A percentile compares a stretch with the other conserved stretches of the same genome.
phyloP scores from a whole-genome alignment of 1,140 invertebrate species.

The Drosophila chauvacae region DNA sequence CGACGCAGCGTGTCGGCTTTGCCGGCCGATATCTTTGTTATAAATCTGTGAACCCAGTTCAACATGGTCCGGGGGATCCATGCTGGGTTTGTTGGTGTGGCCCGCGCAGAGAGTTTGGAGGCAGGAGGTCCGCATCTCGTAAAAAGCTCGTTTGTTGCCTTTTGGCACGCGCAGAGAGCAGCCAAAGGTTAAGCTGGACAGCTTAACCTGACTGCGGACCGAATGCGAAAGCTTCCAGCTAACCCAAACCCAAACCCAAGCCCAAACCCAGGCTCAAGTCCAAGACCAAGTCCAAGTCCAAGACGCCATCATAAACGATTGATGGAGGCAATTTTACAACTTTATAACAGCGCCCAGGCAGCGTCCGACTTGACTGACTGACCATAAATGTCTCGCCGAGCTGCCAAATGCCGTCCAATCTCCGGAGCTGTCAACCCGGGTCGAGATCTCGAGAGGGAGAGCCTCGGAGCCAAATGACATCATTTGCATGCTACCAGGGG shows the following conservation, averaged over 20 bases:
- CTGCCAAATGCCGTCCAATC: constrained; percentile 59
- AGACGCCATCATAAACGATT: constrained; percentile 67
- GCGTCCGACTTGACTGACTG: constrained; percentile 42
- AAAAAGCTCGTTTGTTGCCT: constrained; percentile 80
- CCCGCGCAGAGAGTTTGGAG: constrained; percentile 46
- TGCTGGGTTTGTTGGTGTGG: constrained; percentile 76
- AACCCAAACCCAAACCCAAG: not conserved
- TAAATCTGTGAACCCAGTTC: constrained; percentile 81
- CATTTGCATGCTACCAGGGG: constrained; percentile 59
- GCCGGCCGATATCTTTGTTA: constrained; percentile 79
- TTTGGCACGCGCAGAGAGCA: constrained; percentile 78
- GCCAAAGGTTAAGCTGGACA: constrained; percentile 75
- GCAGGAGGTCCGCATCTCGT: constrained; percentile 56
- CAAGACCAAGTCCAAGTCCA: constrained; percentile 10
- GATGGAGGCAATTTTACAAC: constrained; percentile 72
- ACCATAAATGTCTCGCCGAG: constrained; percentile 60
- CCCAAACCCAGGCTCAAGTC: not conserved
- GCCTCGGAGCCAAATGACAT: constrained; percentile 59
- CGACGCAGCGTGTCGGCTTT: constrained; percentile 73
- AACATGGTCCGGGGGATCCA: constrained; percentile 67
- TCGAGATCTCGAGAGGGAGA: constrained; percentile 11
- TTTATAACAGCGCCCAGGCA: constrained; percentile 56
- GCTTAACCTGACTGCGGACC: constrained; percentile 57
- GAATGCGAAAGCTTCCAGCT: constrained; percentile 40
- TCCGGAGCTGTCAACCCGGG: constrained; percentile 54